Conservation (phyloP, 1,140 invertebrate species). For the Cyclargus thomasi region DNA sequence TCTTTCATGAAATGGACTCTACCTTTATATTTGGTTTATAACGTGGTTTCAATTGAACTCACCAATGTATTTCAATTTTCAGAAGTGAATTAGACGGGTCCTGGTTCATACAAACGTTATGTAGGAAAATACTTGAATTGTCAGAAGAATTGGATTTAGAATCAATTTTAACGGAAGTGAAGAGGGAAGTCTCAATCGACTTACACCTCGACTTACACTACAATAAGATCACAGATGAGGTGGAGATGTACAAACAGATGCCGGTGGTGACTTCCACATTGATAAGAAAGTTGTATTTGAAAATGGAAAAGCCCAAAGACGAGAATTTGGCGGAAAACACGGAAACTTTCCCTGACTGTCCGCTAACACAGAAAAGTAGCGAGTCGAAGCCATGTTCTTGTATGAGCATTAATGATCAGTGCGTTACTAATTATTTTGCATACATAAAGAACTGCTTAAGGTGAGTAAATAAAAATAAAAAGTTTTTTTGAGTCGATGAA, state of each 20-base stretch:
- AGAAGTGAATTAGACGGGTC: slow-evolving; percentile 46
- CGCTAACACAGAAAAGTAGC: neutral
- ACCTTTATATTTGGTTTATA: too few relatives aligned
- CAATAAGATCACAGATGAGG: slow-evolving; percentile 27
- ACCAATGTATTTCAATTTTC: slow-evolving; percentile 24
- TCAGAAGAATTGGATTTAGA: slow-evolving; percentile 42
- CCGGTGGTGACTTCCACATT: slow-evolving; percentile 49
- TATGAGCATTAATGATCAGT: slow-evolving; percentile 26
- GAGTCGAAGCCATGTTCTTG: neutral
- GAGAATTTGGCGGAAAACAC: slow-evolving; percentile 12
- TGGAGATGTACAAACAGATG: slow-evolving; percentile 53
- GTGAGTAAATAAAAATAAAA: slow-evolving; percentile 29
- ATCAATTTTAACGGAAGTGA: slow-evolving; percentile 51
- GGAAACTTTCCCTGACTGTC: slow-evolving; percentile 18
- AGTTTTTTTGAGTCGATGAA: too few relatives aligned
- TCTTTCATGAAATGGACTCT: too few relatives aligned
- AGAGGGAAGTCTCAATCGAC: slow-evolving; percentile 48
- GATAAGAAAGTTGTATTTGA: slow-evolving; percentile 48
- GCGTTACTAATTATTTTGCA: slow-evolving; percentile 43
- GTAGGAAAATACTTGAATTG: slow-evolving; percentile 42
- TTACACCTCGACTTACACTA: slow-evolving; percentile 40
- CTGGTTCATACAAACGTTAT: slow-evolving; percentile 56
- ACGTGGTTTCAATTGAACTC: too few relatives aligned
- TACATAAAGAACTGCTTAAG: slow-evolving; percentile 50
- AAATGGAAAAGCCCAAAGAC: slow-evolving; percentile 25